phyloP scores from a whole-genome alignment of 2,888 invertebrate genomes.

The Zelleria hepariella region DNA sequence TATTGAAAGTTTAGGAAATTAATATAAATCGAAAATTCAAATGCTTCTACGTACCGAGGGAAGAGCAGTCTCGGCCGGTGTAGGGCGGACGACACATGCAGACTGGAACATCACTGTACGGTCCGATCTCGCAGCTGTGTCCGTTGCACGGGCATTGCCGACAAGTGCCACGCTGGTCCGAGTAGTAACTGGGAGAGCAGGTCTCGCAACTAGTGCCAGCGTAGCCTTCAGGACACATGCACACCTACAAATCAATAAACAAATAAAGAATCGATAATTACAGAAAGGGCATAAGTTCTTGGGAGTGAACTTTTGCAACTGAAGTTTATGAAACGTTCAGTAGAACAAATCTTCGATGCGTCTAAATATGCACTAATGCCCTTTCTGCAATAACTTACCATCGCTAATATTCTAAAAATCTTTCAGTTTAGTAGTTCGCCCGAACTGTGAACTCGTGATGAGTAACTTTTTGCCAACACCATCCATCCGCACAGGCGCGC shows the following conservation, averaged over 20 bases:
- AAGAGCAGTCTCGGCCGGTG: constrained; percentile 76
- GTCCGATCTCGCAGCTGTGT: constrained; percentile 75
- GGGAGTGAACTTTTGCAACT: too few relatives aligned
- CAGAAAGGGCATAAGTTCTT: too few relatives aligned
- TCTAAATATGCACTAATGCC: too few relatives aligned
- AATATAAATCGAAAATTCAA: background rate
- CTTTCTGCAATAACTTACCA: too few relatives aligned
- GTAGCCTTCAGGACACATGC: constrained; percentile 87
- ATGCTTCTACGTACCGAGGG: constrained; percentile 37
- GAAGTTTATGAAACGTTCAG: too few relatives aligned
- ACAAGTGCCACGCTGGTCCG: constrained; percentile 76
- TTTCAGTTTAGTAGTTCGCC: too few relatives aligned
- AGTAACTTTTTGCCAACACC: too few relatives aligned
- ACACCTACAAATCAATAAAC: constrained; percentile 70
- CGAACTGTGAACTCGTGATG: too few relatives aligned
- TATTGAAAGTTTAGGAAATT: background rate
- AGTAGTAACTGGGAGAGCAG: constrained; percentile 80
- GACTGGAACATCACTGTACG: constrained; percentile 71
- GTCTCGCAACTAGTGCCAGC: constrained; percentile 87
- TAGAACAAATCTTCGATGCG: too few relatives aligned
- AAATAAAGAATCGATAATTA: too few relatives aligned
- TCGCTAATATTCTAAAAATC: too few relatives aligned
- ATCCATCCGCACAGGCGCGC: too few relatives aligned
- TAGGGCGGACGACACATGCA: constrained; percentile 82
- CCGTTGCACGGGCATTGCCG: constrained; percentile 82